These are phyloP conservation scores for Spilarctia lutea DNA, from an alignment of 2,888 invertebrate species.

Conservation along the genomic window DNA sequence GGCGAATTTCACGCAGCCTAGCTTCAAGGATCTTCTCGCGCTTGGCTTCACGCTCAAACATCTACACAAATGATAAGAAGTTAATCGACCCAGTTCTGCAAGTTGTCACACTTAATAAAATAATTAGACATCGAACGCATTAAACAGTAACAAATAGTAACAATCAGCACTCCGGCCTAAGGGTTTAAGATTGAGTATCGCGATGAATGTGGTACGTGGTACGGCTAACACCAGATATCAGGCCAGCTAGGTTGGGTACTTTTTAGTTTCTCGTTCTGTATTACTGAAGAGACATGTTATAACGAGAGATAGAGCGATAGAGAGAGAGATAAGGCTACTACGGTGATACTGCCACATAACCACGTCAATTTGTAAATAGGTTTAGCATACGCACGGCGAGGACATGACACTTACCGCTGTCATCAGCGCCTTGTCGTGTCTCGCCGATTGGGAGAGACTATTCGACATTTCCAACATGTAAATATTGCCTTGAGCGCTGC, in stretches of 20 bases:
- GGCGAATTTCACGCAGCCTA: conserved; percentile 92
- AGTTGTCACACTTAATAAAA: neutral
- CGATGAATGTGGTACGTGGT: too few relatives aligned
- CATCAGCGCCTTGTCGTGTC: conserved; percentile 90
- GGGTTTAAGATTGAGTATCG: too few relatives aligned
- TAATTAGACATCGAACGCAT: neutral
- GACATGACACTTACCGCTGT: conserved; percentile 85
- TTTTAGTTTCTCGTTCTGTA: too few relatives aligned
- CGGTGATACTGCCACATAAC: neutral
- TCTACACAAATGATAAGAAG: conserved; percentile 76
- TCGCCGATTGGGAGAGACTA: conserved; percentile 87
- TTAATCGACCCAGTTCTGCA: neutral
- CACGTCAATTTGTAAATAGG: neutral
- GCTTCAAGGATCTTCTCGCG: conserved; percentile 97
- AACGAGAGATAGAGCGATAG: too few relatives aligned
- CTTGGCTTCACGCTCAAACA: conserved; percentile 94
- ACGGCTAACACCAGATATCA: too few relatives aligned
- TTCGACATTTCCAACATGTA: conserved; percentile 92
- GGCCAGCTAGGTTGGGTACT: neutral
- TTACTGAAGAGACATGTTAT: too few relatives aligned
- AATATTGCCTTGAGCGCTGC: conserved; percentile 90
- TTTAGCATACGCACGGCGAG: neutral
- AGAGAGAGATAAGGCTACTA: neutral
- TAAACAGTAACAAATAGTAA: too few relatives aligned
- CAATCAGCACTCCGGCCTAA: too few relatives aligned